phyloP scores from a whole-genome alignment of 2,888 invertebrate species.

The Cremastobaeus sp. region DNA sequence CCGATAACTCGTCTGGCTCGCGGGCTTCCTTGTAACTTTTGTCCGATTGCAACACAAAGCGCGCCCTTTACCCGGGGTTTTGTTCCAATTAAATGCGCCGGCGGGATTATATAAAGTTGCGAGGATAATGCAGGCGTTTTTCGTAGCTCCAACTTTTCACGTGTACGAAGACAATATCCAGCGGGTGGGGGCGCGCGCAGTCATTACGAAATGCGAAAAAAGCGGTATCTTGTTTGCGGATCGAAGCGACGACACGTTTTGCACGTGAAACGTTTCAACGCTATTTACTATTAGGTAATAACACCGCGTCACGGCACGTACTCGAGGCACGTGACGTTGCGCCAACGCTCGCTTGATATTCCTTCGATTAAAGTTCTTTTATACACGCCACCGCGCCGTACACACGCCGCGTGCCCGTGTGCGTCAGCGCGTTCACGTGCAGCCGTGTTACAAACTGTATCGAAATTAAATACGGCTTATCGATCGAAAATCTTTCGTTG shows the following conservation, averaged over 20 bases:
- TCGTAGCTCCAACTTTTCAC: conserved; percentile 32
- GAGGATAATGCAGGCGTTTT: not conserved
- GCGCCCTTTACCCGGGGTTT: too few relatives aligned
- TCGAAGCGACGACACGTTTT: conserved; percentile 56
- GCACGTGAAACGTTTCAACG: conserved; percentile 59
- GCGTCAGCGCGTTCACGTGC: conserved; percentile 27
- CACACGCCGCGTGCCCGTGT: conserved; percentile 12
- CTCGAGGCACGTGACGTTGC: conserved; percentile 61
- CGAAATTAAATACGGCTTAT: conserved; percentile 10
- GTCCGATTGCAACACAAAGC: too few relatives aligned
- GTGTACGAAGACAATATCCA: conserved; percentile 22
- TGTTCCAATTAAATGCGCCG: too few relatives aligned
- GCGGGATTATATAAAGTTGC: not conserved
- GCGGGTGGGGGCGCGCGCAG: conserved; percentile 14
- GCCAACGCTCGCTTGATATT: conserved; percentile 52
- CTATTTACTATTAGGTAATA: conserved; percentile 62
- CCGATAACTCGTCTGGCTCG: too few relatives aligned
- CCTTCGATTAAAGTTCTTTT: conserved; percentile 55
- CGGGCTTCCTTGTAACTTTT: too few relatives aligned
- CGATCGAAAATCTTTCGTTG: conserved; percentile 23
- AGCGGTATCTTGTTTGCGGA: conserved; percentile 51
- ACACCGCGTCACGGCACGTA: conserved; percentile 60
- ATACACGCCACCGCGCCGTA: conserved; percentile 28
- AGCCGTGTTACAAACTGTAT: conserved; percentile 10
- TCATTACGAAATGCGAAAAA: conserved; percentile 47